phyloP scores from a whole-genome alignment of 2,113 vertebrate genomes.

The Limnothrissa miodon region DNA sequence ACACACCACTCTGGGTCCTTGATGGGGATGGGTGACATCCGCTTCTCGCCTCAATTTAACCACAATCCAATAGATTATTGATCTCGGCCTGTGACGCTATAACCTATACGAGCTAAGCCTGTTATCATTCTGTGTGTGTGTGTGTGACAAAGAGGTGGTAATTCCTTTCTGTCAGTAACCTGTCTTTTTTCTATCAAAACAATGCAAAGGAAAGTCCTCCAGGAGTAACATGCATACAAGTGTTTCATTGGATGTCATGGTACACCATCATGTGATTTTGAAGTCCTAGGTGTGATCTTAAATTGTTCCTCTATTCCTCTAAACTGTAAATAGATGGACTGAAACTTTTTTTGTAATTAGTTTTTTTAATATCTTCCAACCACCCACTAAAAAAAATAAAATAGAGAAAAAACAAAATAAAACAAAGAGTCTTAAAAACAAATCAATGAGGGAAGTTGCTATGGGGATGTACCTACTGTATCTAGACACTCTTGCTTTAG shows the following conservation, averaged over 20 bases:
- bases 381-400: too few species aligned
- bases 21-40: conserved; percentile 34
- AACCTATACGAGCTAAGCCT: conserved; percentile 18
- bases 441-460: too few species aligned
- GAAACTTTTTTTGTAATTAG: too few species aligned
- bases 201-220: background rate
- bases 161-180: conserved; percentile 3
- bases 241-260: background rate
- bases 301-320: too few species aligned
- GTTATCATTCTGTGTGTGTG: background rate
- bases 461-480: too few species aligned
- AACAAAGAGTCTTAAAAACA: too few species aligned
- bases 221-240: background rate
- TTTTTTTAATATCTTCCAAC: too few species aligned
- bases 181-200: background rate
- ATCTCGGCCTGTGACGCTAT: conserved; percentile 41
- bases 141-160: background rate
- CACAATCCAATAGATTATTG: conserved; percentile 47
- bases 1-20: conserved; percentile 39
- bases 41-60: conserved; percentile 32
- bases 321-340: too few species aligned
- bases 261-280: too few species aligned
- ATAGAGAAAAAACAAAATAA: too few species aligned
- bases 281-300: too few species aligned
- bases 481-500: background rate